A percentile compares a stretch with the other conserved stretches of the same genome.
Evolutionary conservation across 1,140 invertebrate species (phyloP).

Genomic region (Oscheius sp.): DNA sequence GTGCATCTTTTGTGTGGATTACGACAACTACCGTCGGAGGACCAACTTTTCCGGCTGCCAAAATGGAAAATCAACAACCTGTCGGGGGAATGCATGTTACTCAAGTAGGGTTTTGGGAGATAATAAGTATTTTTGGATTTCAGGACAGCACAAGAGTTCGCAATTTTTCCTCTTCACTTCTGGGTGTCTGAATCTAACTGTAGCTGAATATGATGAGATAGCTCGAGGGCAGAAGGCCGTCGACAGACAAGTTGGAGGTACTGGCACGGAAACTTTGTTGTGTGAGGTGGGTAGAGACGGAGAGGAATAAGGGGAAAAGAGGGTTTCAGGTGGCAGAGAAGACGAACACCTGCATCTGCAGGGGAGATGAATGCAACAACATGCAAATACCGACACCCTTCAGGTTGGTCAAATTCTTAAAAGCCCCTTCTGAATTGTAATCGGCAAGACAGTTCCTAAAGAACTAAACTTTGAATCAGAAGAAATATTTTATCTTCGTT

Average conservation of each 20-base stretch:
- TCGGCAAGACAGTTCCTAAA: too few relatives aligned
- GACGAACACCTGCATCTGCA: neutral
- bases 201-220: slow-evolving; percentile 34
- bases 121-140: neutral
- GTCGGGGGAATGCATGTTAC: slow-evolving; percentile 49
- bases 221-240: neutral
- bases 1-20: slow-evolving; percentile 54
- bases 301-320: neutral
- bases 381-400: neutral
- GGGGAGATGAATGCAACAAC: neutral
- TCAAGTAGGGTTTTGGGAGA: slow-evolving; percentile 42
- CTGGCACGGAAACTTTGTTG: neutral
- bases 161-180: slow-evolving; percentile 53
- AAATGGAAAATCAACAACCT: slow-evolving; percentile 33
- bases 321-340: neutral
- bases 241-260: slow-evolving; percentile 8
- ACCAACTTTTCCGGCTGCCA: slow-evolving; percentile 48
- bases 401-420: neutral
- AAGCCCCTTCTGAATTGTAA: too few relatives aligned
- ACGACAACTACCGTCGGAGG: slow-evolving; percentile 49
- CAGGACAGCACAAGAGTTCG: slow-evolving; percentile 48
- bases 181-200: slow-evolving; percentile 50
- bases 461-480: too few relatives aligned
- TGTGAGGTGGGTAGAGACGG: neutral
- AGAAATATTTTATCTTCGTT: too few relatives aligned